Base-by-base conservation (phyloP, 2,888 invertebrate species). In the Nowickia ferox region DNA sequence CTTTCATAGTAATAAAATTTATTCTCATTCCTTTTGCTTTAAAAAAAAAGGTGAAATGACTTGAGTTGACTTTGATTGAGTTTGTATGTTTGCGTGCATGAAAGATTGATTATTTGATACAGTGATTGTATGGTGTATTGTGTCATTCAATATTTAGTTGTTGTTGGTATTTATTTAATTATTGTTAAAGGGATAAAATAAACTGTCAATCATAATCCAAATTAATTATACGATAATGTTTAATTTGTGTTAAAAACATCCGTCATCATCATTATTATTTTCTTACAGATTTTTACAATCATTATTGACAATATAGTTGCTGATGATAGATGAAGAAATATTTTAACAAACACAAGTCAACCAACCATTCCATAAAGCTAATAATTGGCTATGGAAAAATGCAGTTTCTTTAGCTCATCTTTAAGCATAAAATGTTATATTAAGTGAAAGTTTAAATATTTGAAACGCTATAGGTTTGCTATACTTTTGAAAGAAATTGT, bases 141-240 rank as follows among this genome's bases (percentile, higher is more conserved):
- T 78, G 51, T 75, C 78, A 69, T 74, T 86, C 59, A 71, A 15
- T 44, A 48, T 63, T 69, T 30, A 48, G 19, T 55, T 72, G 9
- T 40, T 65, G 63, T 65, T 57, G n/a, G 2, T 69, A 40, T 46
- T 42, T 53, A 59, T 53, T 51, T 71, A 71, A 57, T 75, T 51
- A 61, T 78, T 75, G 69, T 74, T 53, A 76, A 83, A 83, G 86
- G 82, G 78, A 83, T 86, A 75, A 71, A 86, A 86, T 65, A 83
- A 71, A 83, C 79, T 86, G 86, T 83, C 86, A 86, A 83, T 86
- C 86, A 86, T 86, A 83, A 86, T 86, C 82, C 86, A 86, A 83
- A 83, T 86, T 86, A 86, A 86, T 86, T 86, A 86, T 83, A 79
- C 78, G 66, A 83, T 86, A 83, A 82, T 71, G 75, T 83, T 83